phyloP scores from a whole-genome alignment of 2,113 vertebrate genomes.

The Pollimyrus isidori region DNA sequence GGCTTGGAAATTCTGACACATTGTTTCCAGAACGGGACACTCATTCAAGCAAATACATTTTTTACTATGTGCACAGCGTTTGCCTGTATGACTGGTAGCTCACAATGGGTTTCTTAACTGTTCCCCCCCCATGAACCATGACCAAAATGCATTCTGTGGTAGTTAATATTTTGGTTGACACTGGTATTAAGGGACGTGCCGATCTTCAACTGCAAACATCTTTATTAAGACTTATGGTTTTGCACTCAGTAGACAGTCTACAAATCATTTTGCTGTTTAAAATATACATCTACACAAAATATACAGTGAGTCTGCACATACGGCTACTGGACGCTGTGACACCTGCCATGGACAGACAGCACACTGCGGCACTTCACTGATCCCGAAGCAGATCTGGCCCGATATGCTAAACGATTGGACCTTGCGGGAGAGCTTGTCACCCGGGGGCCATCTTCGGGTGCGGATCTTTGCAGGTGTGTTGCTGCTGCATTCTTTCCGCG shows the following conservation, averaged over 20 bases:
- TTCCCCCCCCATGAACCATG: not conserved
- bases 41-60: not conserved
- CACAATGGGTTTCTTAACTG: not conserved
- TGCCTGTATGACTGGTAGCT: not conserved
- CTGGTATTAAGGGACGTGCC: not conserved
- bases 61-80: not conserved
- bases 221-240: not conserved
- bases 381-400: not conserved
- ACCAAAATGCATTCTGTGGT: not conserved
- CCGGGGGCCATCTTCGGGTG: not conserved
- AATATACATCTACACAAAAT: not conserved
- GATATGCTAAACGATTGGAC: not conserved
- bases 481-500: not conserved
- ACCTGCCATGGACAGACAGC: not conserved
- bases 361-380: not conserved
- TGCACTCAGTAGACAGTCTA: not conserved
- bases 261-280: not conserved
- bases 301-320: not conserved
- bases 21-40: not conserved
- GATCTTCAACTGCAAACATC: not conserved
- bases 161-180: not conserved
- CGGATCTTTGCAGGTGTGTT: not conserved
- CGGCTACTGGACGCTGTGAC: not conserved
- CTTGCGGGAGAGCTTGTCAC: not conserved
- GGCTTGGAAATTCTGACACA: not conserved